Conservation (phyloP, 2,888 invertebrate species). For the Scaptomyza cyrtandrae region DNA sequence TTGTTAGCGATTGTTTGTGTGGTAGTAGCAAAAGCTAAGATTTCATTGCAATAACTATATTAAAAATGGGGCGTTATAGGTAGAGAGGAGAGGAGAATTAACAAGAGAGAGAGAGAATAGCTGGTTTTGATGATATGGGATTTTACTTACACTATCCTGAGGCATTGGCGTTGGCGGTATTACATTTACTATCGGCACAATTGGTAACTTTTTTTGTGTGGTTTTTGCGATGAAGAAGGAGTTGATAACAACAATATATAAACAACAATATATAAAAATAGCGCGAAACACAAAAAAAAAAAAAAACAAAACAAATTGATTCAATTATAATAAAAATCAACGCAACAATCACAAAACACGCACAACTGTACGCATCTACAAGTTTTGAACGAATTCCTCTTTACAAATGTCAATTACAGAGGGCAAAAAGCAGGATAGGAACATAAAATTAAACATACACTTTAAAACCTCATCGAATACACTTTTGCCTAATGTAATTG, state of each 20-base stretch:
- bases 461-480: neutral
- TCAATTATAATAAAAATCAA: conserved; percentile 50
- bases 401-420: conserved; percentile 19
- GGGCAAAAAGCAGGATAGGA: neutral
- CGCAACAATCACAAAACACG: conserved; percentile 25
- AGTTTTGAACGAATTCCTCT: neutral
- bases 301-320: conserved; percentile 68
- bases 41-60: conserved; percentile 21
- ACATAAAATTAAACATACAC: no score
- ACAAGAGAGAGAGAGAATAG: conserved; percentile 10
- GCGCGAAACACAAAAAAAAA: conserved; percentile 63
- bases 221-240: conserved; percentile 59
- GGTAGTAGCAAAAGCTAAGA: conserved; percentile 41
- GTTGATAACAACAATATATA: conserved; percentile 34
- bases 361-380: conserved; percentile 41
- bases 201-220: conserved; percentile 63
- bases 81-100: conserved; percentile 15
- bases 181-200: conserved; percentile 77
- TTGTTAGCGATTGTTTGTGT: conserved; percentile 27
- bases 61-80: conserved; percentile 6
- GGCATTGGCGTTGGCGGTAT: conserved; percentile 73
- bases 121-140: conserved; percentile 32
- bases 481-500: conserved; percentile 7
- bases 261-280: conserved; percentile 33
- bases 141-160: conserved; percentile 77